Evolutionary conservation across 2,797 vertebrate species (phyloP).

Genomic region (Syndactyla subalaris): DNA sequence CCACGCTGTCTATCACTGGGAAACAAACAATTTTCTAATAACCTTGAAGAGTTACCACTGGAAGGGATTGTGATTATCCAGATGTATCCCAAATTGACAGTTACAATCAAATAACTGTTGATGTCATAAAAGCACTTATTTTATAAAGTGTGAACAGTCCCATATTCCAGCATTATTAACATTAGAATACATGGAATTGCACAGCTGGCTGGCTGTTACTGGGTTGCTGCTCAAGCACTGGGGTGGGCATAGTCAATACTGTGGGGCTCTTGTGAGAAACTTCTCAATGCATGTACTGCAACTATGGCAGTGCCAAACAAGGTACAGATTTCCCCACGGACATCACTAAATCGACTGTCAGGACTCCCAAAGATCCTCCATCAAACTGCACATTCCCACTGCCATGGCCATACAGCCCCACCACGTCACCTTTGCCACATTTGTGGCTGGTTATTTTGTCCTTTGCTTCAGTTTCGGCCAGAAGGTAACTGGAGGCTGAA

Average conservation of each 20-base stretch:
- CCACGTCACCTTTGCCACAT: accelerated
- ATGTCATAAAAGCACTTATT: not conserved
- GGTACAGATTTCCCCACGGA: not conserved
- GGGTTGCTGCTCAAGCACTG: not conserved
- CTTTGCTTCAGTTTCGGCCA: not conserved
- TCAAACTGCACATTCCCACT: not conserved
- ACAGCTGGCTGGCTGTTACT: not conserved
- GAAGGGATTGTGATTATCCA: not conserved
- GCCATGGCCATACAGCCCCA: not conserved
- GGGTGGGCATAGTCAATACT: not conserved
- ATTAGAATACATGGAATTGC: not conserved
- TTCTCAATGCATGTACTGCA: accelerated
- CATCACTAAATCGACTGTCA: accelerated
- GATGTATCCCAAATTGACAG: not conserved
- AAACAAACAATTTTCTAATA: not conserved
- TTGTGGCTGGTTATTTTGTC: not conserved
- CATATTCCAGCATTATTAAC: not conserved
- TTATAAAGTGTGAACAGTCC: not conserved
- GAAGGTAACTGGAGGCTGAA: not conserved
- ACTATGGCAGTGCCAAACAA: not conserved
- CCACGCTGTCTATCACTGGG: not conserved
- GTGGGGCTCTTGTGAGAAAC: not conserved
- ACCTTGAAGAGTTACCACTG: not conserved
- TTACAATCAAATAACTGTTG: not conserved
- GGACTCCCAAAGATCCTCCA: not conserved